These are phyloP conservation scores for Drosophila dunni DNA, from an alignment of 1,140 invertebrate genomes.

Conservation along the genomic window DNA sequence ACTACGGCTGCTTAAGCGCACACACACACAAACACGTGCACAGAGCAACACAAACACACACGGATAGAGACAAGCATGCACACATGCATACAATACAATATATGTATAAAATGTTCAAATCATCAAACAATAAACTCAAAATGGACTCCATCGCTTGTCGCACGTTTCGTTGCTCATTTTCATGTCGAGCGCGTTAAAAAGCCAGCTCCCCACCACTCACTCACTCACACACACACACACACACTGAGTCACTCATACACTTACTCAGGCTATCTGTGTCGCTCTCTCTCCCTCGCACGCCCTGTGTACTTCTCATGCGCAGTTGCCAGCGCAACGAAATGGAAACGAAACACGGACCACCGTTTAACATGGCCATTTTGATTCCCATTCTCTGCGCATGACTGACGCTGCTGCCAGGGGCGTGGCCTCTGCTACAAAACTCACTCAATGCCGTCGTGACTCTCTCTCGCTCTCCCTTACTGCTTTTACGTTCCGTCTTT, in stretches of 20 bases:
- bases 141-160: slow-evolving; percentile 84
- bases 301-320: slow-evolving; percentile 38
- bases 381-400: slow-evolving; percentile 61
- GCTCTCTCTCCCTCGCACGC: slow-evolving; percentile 14
- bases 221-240: slow-evolving; percentile 18
- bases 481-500: slow-evolving; percentile 17
- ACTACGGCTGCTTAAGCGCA: slow-evolving; percentile 40
- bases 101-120: slow-evolving; percentile 84
- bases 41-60: slow-evolving; percentile 19
- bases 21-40: slow-evolving; percentile 4
- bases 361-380: slow-evolving; percentile 59
- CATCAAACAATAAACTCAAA: slow-evolving; percentile 85
- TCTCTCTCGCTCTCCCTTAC: background rate
- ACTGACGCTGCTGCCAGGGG: slow-evolving; percentile 25
- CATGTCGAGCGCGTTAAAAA: slow-evolving; percentile 81
- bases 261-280: background rate
- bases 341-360: slow-evolving; percentile 49
- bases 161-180: slow-evolving; percentile 83
- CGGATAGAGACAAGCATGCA: slow-evolving; percentile 11
- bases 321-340: slow-evolving; percentile 50
- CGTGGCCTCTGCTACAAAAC: slow-evolving; percentile 42
- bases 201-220: slow-evolving; percentile 49
- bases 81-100: slow-evolving; percentile 37
- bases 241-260: slow-evolving; percentile 15
- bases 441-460: slow-evolving; percentile 28